Base-by-base conservation (phyloP, 2,797 vertebrate species). In the Alauda arvensis region DNA sequence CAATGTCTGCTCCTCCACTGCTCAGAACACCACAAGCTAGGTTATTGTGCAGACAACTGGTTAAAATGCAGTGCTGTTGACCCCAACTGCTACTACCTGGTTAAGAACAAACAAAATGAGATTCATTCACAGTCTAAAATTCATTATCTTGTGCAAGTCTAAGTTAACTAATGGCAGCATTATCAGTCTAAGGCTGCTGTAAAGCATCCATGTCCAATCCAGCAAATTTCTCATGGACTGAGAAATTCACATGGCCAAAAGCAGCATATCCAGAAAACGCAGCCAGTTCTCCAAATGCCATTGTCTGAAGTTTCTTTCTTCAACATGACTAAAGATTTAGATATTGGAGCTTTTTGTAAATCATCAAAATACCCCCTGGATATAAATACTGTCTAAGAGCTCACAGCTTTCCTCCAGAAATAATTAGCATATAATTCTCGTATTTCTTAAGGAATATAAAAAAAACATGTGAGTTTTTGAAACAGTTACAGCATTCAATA, bases 51-150 rank as follows among this genome's bases (percentile, higher is more conserved):
- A 57, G 43, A 80, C 28, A 83, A 51, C 51, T 72, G 70, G 31
- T n/a, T 74, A 88, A 77, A 89, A 88, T 72, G 25, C 60, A 67
- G 18, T 55, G 78, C 60, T 81, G 60, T 66, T 91, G 63, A 79
- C 71, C 51, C 20, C 46, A 77, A 3, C 61, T 77, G n/a, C 29
- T 61, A 63, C 45, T 49, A 49, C 67, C 77, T 87, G 62, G 51
- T 80, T 75, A 85, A 71, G 55, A 77, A 65, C 26, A 87, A 92
- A 75, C 21, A 87, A 87, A 87, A 87, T 60, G 5, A 83, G 72
- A 68, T 45, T 77, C n/a, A 65, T 40, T 71, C 16, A 42, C 1
- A 8, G 9, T 39, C 43, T 61, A 65, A 75, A 89, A 88, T 66
- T n/a, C 2, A 1, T 76, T 40, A 80, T 40, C 23, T 83, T 4